phyloP scores from a whole-genome alignment of 1,140 invertebrate genomes.

The Nasonia giraulti region DNA sequence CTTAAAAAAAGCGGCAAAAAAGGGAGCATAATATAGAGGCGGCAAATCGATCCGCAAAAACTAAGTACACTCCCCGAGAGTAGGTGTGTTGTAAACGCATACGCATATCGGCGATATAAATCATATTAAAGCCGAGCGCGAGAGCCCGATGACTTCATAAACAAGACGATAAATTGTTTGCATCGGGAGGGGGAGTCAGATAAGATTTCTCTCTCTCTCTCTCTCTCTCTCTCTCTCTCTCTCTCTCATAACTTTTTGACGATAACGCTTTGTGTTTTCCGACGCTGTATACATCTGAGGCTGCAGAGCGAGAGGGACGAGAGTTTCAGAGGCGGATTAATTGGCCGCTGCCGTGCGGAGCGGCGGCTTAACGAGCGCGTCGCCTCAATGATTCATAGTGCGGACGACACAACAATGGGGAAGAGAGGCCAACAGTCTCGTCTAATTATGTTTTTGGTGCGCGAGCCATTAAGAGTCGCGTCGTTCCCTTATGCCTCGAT shows the following conservation, averaged over 20 bases:
- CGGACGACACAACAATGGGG: neutral
- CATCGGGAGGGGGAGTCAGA: conserved; percentile 52
- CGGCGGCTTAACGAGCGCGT: conserved; percentile 9
- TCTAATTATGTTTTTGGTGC: conserved; percentile 29
- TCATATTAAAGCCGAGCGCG: conserved; percentile 11
- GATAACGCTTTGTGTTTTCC: conserved; percentile 15
- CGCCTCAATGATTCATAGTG: conserved; percentile 24
- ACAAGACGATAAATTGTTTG: conserved; percentile 48
- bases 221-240: too few relatives aligned
- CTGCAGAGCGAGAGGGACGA: neutral
- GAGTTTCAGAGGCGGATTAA: conserved; percentile 20
- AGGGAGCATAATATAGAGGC: conserved; percentile 39
- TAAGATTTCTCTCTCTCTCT: conserved; percentile 40
- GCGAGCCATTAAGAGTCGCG: neutral
- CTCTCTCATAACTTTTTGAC: conserved; percentile 2
- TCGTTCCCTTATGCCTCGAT: neutral
- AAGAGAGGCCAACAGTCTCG: neutral
- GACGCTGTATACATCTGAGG: neutral
- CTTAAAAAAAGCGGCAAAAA: conserved; percentile 17
- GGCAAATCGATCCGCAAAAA: neutral
- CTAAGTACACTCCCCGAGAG: neutral
- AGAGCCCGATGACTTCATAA: conserved; percentile 15
- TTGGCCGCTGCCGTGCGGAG: neutral
- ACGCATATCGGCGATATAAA: neutral
- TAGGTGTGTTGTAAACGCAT: neutral